phyloP scores from a whole-genome alignment of 30 jellyfish, hydroid and myxozoan genomes.

The Cassiopea xamachana region DNA sequence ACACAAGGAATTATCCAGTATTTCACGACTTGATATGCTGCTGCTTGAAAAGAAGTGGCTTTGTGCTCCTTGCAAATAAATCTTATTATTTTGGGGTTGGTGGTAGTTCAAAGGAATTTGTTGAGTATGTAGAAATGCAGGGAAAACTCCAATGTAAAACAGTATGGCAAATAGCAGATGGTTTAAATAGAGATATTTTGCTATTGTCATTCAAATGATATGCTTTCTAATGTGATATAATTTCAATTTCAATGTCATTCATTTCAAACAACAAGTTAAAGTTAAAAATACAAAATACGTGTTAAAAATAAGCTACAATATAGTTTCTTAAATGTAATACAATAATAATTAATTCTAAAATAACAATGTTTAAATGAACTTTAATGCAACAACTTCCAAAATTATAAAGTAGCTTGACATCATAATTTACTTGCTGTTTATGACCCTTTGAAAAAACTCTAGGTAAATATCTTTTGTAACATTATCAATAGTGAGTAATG shows the following conservation, averaged over 20 bases:
- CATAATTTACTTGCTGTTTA: no score
- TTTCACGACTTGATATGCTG: slow-evolving; percentile 57
- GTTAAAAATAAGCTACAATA: no score
- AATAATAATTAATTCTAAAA: no score
- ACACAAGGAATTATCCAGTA: slow-evolving; percentile 57
- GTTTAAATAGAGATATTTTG: slow-evolving; percentile 85
- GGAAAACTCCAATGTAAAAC: slow-evolving; percentile 27
- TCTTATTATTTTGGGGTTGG: slow-evolving; percentile 98
- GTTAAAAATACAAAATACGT: no score
- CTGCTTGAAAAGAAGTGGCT: slow-evolving; percentile 67
- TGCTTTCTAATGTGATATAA: neutral
- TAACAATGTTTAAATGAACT: no score
- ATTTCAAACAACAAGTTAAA: no score
- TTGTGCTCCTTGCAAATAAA: slow-evolving; percentile 89
- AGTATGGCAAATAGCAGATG: slow-evolving; percentile 57
- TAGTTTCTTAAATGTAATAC: no score
- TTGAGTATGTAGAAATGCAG: slow-evolving; percentile 41
- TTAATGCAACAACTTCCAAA: no score
- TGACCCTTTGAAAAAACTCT: no score
- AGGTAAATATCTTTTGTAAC: no score
- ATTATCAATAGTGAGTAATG: no score
- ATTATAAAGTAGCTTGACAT: no score
- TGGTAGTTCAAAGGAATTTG: slow-evolving; percentile 88
- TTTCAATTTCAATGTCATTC: neutral
- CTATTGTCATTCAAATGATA: slow-evolving; percentile 39